Evolutionary conservation across 2,113 vertebrate genomes (phyloP).

Genomic region (Hypanus sabinus): DNA sequence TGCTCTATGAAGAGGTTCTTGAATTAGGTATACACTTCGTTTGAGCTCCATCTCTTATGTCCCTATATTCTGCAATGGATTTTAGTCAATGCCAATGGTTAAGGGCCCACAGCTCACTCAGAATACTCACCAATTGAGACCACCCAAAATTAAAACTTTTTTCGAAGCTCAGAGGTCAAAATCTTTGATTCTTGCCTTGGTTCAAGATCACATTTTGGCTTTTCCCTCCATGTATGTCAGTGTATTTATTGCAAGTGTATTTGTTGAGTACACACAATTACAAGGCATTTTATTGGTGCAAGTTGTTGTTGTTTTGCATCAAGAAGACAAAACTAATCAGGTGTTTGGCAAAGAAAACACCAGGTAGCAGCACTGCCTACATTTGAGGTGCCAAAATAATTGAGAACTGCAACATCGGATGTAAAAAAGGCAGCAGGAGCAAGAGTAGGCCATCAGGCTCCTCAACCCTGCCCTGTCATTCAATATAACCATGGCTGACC

Average conservation of each 20-base stretch:
- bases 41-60: no score
- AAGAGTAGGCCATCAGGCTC: no score
- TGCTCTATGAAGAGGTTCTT: no score
- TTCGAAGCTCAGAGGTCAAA: neutral
- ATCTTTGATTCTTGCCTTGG: neutral
- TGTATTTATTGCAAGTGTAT: neutral
- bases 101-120: neutral
- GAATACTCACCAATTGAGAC: neutral
- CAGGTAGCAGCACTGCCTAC: neutral
- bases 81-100: neutral
- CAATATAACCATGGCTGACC: no score
- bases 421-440: no score
- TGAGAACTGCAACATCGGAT: neutral
- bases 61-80: no score
- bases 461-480: no score
- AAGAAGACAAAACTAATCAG: neutral
- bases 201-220: neutral
- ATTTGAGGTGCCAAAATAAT: neutral
- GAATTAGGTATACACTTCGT: no score
- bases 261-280: neutral
- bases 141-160: neutral
- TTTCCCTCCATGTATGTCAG: neutral
- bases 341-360: neutral
- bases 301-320: neutral
- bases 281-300: neutral